These are phyloP conservation scores for Pristionchus arcanus DNA, from an alignment of 2,888 invertebrate species.

Conservation along the genomic window DNA sequence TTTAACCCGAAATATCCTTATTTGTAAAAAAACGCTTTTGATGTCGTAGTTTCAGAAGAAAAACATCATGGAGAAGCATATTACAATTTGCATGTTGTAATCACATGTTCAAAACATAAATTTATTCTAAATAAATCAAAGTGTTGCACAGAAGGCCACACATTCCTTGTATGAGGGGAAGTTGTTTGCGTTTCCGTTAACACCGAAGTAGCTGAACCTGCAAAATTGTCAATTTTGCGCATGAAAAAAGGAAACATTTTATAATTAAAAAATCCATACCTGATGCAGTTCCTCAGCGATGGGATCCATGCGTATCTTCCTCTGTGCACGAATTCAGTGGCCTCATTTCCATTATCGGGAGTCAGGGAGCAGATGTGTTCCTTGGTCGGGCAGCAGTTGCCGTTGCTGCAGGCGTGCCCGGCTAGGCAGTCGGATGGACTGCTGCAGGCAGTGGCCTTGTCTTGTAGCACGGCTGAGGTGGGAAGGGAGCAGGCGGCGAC, in stretches of 20 bases:
- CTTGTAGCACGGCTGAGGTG: background rate
- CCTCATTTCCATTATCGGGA: background rate
- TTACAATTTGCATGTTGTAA: too few species aligned
- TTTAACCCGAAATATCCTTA: background rate
- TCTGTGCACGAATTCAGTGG: background rate
- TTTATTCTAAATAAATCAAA: background rate
- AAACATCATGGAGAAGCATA: background rate
- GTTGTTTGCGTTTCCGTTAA: slow-evolving; percentile 53
- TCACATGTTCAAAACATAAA: background rate
- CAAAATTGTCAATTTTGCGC: background rate
- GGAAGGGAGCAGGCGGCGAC: background rate
- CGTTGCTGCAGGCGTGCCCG: slow-evolving; percentile 2
- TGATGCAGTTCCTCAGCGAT: slow-evolving; percentile 37
- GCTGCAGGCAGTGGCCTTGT: background rate
- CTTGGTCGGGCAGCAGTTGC: slow-evolving; percentile 22
- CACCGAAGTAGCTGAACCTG: slow-evolving; percentile 55
- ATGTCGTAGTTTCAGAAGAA: background rate
- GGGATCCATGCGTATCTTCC: slow-evolving; percentile 42
- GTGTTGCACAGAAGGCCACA: background rate
- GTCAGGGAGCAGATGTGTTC: slow-evolving; percentile 24
- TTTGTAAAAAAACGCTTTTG: background rate
- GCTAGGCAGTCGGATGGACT: background rate
- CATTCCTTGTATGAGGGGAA: slow-evolving; percentile 50
- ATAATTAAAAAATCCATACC: background rate
- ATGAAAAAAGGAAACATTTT: too few species aligned